A percentile compares a stretch with the other conserved stretches of the same genome.
Conservation (phyloP, 2,888 invertebrate species). For the Pristionchus arcanus region DNA sequence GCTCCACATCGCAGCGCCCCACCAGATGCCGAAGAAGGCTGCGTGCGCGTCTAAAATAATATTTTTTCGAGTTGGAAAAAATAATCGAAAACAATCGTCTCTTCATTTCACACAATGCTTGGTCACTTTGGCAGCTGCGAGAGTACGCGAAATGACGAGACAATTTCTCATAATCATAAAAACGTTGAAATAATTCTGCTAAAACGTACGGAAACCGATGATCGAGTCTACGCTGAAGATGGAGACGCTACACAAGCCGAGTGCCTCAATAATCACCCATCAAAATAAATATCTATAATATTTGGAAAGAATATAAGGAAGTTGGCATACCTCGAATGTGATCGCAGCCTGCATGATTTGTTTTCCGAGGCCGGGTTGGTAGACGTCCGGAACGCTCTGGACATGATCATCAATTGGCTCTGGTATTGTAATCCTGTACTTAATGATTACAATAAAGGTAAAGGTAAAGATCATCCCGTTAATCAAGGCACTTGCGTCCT, state of each 20-base stretch:
- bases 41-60: conserved; percentile 38
- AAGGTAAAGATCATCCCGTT: too few relatives aligned
- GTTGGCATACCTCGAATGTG: neutral
- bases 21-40: conserved; percentile 14
- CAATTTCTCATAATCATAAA: too few relatives aligned
- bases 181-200: too few relatives aligned
- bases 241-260: neutral
- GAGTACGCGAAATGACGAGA: too few relatives aligned
- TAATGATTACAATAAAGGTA: too few relatives aligned
- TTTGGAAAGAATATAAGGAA: too few relatives aligned
- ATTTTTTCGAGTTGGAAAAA: too few relatives aligned
- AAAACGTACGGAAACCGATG: conserved; percentile 37
- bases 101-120: too few relatives aligned
- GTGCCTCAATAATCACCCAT: neutral
- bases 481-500: too few relatives aligned
- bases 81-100: too few relatives aligned
- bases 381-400: neutral
- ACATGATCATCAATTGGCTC: neutral
- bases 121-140: too few relatives aligned
- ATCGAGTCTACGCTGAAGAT: conserved; percentile 12
- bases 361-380: neutral
- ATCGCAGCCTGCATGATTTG: neutral
- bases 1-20: conserved; percentile 10
- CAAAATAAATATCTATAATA: too few relatives aligned
- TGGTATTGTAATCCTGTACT: neutral